Evolutionary conservation across 1,140 invertebrate species (phyloP), one percentile per base, ranked within the genome.

Genomic region (Cataglyphis hispanica): DNA sequence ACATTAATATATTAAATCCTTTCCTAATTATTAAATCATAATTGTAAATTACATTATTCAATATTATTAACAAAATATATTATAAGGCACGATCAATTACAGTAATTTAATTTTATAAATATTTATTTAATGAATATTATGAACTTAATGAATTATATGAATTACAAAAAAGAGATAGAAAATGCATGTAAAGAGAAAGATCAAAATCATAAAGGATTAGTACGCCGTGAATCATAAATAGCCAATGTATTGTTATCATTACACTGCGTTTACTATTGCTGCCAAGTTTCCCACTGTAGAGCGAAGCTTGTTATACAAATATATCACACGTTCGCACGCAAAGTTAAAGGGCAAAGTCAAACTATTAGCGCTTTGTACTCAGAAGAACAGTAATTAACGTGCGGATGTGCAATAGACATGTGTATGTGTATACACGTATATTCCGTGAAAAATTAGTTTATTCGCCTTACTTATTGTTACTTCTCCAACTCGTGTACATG

Each of bases 341-440:
- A 37, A 64, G 31, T 46, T 64, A 64, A 77, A 77, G 75, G 25
- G 75, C n/a, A n/a, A n/a, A n/a, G n/a, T 77, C 40, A 77, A 40
- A 22, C 56, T 63, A 58, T 22, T 31, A 40, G n/a, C 13, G 37
- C n/a, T n/a, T 46, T 46, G 64, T 50, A 31, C 25, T 40, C 27
- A 69, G 63, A 16, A 69, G 56, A 69, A 16, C 61, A 67, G 13
- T 27, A 53, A 69, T 67, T n/a, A 80, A 37, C 58, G 19, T 13
- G 1, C 25, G 25, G 7, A 16, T 37, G 60, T 37, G 46, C 75
- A 77, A 77, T 64, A 8, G 37, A 37, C 16, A 4, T 16, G 11
- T 63, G 74, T 63, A 2, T 16, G n/a, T 76, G 74, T 63, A 19
- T 56, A 43, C 40, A 43, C 25, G 34, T 50, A 4, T 19, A 50